Conservation (phyloP, 2,797 vertebrate species). For the Uromys caudimaculatus region DNA sequence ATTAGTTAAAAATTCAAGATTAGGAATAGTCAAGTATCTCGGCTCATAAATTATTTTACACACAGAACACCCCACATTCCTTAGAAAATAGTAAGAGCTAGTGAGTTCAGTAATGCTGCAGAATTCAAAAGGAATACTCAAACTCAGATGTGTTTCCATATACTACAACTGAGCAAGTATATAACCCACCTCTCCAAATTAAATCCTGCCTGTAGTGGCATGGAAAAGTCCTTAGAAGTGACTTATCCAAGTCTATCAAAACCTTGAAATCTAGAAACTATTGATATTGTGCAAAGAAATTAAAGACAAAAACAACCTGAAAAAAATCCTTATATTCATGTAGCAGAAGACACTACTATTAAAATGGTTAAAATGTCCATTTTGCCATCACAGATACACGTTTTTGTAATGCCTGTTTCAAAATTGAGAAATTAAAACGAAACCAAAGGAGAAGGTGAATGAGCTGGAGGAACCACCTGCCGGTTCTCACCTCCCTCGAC, state of each 20-base stretch:
- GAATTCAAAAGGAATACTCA: not conserved
- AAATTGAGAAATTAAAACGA: not conserved
- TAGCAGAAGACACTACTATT: not conserved
- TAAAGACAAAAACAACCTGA: not conserved
- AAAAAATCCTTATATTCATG: not conserved
- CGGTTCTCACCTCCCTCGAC: not conserved
- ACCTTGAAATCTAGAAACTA: not conserved
- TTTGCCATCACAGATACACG: not conserved
- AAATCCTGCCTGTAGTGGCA: not conserved
- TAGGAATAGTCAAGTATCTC: not conserved
- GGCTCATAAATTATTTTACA: not conserved
- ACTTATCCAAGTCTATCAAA: not conserved
- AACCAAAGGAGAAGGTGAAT: not conserved
- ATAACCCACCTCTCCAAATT: not conserved
- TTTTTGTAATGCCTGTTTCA: not conserved
- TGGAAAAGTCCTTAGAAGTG: not conserved
- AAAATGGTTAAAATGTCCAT: not conserved
- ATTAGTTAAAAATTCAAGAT: not conserved
- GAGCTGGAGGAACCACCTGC: not conserved
- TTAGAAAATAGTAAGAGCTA: not conserved
- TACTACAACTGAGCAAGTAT: not conserved
- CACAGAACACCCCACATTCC: not conserved
- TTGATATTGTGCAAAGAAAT: not conserved
- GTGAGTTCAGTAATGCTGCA: not conserved
- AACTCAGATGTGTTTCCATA: not conserved